Evolutionary conservation across 2,797 vertebrate species (phyloP).

Genomic region (Eulemur rubriventer): DNA sequence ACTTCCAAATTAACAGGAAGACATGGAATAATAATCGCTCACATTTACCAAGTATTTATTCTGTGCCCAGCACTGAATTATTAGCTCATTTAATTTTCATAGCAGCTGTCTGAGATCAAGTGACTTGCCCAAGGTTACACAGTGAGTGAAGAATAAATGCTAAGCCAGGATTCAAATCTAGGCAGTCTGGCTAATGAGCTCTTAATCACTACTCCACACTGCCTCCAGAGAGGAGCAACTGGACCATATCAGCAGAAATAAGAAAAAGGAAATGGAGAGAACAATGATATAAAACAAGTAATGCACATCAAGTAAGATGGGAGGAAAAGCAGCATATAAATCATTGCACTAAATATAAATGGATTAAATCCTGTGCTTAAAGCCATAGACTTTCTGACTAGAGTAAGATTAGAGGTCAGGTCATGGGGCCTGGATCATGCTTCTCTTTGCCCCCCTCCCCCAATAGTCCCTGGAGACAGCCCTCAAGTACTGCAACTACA

Average conservation of each 20-base stretch:
- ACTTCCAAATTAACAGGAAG: neutral
- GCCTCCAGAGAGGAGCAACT: neutral
- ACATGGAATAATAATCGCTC: neutral
- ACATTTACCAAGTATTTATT: neutral
- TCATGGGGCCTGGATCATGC: neutral
- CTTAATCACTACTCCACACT: neutral
- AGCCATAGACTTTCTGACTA: neutral
- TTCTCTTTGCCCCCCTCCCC: constrained; percentile 48
- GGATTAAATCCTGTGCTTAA: neutral
- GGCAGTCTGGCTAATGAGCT: neutral
- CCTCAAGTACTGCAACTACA: constrained; percentile 98
- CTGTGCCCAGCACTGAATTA: neutral
- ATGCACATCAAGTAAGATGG: neutral
- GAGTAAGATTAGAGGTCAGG: neutral
- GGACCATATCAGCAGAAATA: neutral
- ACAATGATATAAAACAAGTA: neutral
- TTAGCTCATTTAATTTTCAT: constrained; percentile 2
- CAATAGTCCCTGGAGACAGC: constrained; percentile 92
- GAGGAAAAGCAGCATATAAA: neutral
- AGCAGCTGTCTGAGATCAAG: neutral
- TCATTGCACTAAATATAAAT: neutral
- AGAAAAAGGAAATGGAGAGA: neutral
- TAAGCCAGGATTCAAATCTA: neutral
- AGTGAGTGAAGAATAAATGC: neutral
- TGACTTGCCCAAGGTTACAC: neutral